A percentile compares a stretch with the other conserved stretches of the same genome.
These are phyloP conservation scores for Raphicerus campestris DNA, from an alignment of 2,113 vertebrate genomes.

Conservation along the genomic window DNA sequence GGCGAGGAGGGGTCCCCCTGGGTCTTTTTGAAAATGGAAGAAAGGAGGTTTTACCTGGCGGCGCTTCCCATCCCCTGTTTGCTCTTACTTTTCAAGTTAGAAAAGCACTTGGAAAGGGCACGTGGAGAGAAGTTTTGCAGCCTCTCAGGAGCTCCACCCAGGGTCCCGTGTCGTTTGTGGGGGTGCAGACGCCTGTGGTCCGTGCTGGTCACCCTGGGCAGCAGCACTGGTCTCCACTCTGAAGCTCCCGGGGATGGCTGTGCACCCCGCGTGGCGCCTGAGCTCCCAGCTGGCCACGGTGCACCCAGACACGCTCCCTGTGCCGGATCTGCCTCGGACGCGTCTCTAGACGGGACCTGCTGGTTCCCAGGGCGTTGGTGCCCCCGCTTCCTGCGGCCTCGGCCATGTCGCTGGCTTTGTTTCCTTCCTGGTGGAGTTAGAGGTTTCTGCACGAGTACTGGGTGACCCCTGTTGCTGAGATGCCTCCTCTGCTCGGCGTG, in stretches of 20 bases:
- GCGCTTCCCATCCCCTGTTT: rapidly evolving
- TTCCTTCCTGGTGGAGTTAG: background rate
- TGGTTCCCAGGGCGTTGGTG: background rate
- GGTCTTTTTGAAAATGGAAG: background rate
- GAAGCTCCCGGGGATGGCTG: background rate
- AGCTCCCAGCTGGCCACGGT: rapidly evolving
- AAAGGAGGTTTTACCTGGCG: rapidly evolving
- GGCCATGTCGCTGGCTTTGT: background rate
- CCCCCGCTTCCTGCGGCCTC: background rate
- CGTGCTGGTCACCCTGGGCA: rapidly evolving
- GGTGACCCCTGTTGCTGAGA: background rate
- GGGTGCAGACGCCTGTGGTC: background rate
- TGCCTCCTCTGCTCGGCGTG: background rate
- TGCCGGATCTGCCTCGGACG: background rate
- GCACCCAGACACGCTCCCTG: rapidly evolving
- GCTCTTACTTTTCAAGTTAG: too few species aligned
- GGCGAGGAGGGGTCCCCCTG: rapidly evolving
- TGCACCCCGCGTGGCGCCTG: rapidly evolving
- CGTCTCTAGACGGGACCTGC: rapidly evolving
- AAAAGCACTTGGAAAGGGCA: background rate
- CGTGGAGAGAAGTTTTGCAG: too few species aligned
- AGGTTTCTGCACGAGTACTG: background rate
- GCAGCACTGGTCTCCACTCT: rapidly evolving
- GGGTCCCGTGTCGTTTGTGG: background rate
- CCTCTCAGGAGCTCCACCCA: background rate